Evolutionary conservation across 1,140 invertebrate genomes (phyloP), one percentile per base, ranked within the genome.

Genomic region (Brachionus manjavacas): DNA sequence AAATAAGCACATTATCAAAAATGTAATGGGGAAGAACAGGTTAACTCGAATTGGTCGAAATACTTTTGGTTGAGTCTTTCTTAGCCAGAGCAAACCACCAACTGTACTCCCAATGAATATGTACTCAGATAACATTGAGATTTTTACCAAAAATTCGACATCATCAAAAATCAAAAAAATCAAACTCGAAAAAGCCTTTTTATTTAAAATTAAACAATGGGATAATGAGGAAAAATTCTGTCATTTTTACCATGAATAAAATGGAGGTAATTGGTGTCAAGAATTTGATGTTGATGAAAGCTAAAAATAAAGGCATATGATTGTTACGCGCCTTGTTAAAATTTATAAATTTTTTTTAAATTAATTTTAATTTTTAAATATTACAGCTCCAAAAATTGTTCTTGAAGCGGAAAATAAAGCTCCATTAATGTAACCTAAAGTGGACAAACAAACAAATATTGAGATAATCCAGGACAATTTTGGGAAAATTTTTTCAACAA

Each of bases 381-480:
- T 72, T 72, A 72, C 68, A 8, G 68, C 83, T 72, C 60, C 81
- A 7, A 84, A 81, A 23, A 81, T 81, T 23, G 52, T 64, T 81
- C 79, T 81, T 25, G 97, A 98, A 14, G 96, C 97, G 16, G 97
- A 99, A 68, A 99, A 92, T 16, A 99, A 91, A 86, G 99, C 96
- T 85, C 97, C 97, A 90, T 99, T 99, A 6, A 99, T 96, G 84
- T 96, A 97, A 31, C 97, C 98, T 89, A 99, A 98, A 0, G 96
- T 98, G 0, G 96, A 99, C 83, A 98, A 92, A 0, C 97, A 96
- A 0, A 99, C 97, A 90, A 98, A 99, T 23, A 98, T 92, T 2
- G 97, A 96, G 88, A 99, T 98, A 14, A 93, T 72, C 93, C 96
- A 97, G 12, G 96, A 95, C 89, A 98, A 93, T 84, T 92, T 91